phyloP scores from a whole-genome alignment of 2,888 invertebrate genomes.

The Hydrotaea cyrtoneurina region DNA sequence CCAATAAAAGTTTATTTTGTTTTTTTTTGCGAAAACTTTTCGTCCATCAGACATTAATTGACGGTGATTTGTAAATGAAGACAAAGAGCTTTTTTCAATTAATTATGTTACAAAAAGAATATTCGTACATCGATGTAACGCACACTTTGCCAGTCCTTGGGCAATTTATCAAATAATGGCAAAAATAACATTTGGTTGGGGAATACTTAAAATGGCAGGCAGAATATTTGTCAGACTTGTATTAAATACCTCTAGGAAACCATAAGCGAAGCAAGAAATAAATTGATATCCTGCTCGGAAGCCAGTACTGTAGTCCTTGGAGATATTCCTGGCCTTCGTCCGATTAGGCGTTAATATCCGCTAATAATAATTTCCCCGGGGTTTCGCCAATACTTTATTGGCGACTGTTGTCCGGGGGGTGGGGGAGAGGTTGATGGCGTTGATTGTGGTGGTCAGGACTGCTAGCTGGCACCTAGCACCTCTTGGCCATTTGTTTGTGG shows the following conservation, averaged over 20 bases:
- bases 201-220: too few relatives aligned
- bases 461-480: neutral
- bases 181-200: too few relatives aligned
- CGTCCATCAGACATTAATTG: neutral
- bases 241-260: neutral
- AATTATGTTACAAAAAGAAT: neutral
- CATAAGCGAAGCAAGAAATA: neutral
- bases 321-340: slow-evolving; percentile 1
- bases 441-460: neutral
- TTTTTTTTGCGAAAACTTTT: neutral
- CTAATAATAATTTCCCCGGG: slow-evolving; percentile 36
- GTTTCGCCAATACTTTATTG: slow-evolving; percentile 7
- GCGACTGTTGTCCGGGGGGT: neutral
- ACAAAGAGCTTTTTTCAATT: slow-evolving; percentile 6
- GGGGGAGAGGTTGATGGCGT: neutral
- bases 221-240: too few relatives aligned
- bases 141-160: neutral
- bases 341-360: neutral
- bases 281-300: neutral
- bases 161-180: too few relatives aligned
- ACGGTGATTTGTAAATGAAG: slow-evolving; percentile 20
- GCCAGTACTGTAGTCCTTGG: slow-evolving; percentile 7
- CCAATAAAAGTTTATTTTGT: neutral
- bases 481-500: neutral
- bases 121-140: neutral